These are phyloP conservation scores for Pampus argenteus DNA, from an alignment of 2,797 vertebrate species.

Conservation along the genomic window DNA sequence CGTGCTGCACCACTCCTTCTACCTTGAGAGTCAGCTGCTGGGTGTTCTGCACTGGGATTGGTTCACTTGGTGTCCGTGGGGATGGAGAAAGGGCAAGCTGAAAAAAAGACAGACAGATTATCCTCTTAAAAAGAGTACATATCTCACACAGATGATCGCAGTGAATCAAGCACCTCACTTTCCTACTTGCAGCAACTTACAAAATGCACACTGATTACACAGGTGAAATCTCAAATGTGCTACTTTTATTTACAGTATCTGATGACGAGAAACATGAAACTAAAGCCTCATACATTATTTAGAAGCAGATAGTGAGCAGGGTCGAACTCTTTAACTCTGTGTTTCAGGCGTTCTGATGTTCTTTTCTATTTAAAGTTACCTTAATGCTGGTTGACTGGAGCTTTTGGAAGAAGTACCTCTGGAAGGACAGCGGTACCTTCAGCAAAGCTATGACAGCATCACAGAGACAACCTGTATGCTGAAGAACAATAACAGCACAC, in stretches of 20 bases:
- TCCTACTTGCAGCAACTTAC: not conserved
- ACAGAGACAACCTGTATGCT: slow-evolving; percentile 97
- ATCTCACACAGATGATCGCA: too few species aligned
- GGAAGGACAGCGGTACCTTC: slow-evolving; percentile 97
- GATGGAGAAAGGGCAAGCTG: slow-evolving; percentile 97
- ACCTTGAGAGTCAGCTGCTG: slow-evolving; percentile 97
- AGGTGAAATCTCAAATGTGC: not conserved
- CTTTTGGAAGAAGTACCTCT: slow-evolving; percentile 99
- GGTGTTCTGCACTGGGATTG: slow-evolving; percentile 94
- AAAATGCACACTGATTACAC: not conserved
- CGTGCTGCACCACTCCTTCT: slow-evolving; percentile 97
- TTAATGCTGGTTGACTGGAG: slow-evolving; percentile 99
- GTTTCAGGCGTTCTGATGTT: not conserved
- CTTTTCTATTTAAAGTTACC: slow-evolving; percentile 69
- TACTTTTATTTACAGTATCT: not conserved
- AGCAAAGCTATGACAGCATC: slow-evolving; percentile 95
- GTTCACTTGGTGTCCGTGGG: slow-evolving; percentile 93
- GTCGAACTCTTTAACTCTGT: not conserved
- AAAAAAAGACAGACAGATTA: slow-evolving; percentile 30
- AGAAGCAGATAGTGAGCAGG: not conserved
- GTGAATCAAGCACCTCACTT: too few species aligned
- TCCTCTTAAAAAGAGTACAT: not conserved
- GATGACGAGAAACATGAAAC: not conserved
- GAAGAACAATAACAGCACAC: slow-evolving; percentile 46
- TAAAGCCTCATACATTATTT: not conserved